Evolutionary conservation across 2,113 vertebrate species (phyloP), one percentile per base, ranked within the genome.

Genomic region (Tretioscincus oriximinensis): DNA sequence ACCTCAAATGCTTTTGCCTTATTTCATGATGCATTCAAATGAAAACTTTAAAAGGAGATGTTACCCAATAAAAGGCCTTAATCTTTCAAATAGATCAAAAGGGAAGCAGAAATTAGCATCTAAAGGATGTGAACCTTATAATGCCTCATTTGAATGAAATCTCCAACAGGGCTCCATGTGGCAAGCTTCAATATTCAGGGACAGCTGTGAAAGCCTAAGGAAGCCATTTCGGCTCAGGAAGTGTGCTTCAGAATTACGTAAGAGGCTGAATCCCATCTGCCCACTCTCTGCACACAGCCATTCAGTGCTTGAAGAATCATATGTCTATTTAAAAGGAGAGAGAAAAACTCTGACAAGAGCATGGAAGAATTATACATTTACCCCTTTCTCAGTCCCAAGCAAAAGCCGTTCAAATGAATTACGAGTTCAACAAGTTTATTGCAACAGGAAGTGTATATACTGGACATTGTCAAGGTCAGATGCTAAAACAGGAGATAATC

Each of bases 191-290:
- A 68, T 9, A 26, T 76, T 81, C 47, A 4, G 35, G 73, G 61
- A 70, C 73, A 81, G 80, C 65, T 31, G 66, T 49, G 35, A 51
- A 81, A 76, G 73, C n/a, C 26, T 12, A 49, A 35, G 54, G 80
- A 81, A 45, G 29, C 49, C 51, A 60, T 67, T 7, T 1, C 1
- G 16, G 28, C 80, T 68, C 65, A 16, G 24, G 68, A 76, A 81
- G 51, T 28, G 65, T 54, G 22, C 47, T 68, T 69, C 35, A 63
- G 45, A 63, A 71, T 79, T 75, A 49, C 12, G 31, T 69, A 81
- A 47, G 64, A 69, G 35, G 65, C 73, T 69, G 12, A 63, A 76
- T 47, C 51, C 73, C 80, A 69, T 60, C 80, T 81, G 65, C 45
- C 73, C 63, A 69, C 73, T 68, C 2, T 61, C 80, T 65, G 31